Base-by-base conservation (phyloP, 2,888 invertebrate genomes). In the Gymnocheta viridis region DNA sequence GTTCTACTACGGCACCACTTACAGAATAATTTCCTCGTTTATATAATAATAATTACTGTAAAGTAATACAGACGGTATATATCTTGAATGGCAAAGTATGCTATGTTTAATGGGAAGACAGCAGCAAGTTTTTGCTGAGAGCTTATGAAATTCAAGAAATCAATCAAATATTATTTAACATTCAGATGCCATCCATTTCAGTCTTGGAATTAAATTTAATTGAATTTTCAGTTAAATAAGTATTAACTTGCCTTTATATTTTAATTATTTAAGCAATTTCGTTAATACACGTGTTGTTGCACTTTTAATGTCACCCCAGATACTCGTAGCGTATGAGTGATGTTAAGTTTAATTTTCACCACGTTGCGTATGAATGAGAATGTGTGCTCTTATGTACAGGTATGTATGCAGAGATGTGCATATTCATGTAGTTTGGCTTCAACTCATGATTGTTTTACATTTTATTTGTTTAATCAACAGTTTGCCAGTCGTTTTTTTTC, bases 261-360 rank as follows among this genome's bases (percentile, higher is more conserved):
- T 35, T 32, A 22, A 60, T 49, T 49, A 51, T 51, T 49, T 24
- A 73, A 51, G 17, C 32, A n/a, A 32, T 32, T 24, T 17, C 29
- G 17, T 32, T 38, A 69, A 54, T 29, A 19, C 54, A 6, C 12
- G 7, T 6, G 7, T 17, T 38, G 56, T 73, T 62, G 38, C 49
- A 24, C 12, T 64, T 62, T 74, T 41, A 41, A 38, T 62, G 19
- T 51, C 62, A 41, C 27, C 49, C 60, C 17, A 41, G 51, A 29
- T 54, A 22, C 44, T 22, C 41, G n/a, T 41, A 56, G 17, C 64
- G 74, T 74, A 74, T 64, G 64, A 74, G 74, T 74, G 74, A 64
- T 54, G 54, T 76, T 66, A 64, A 64, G 51, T 74, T 74, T 51
- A 62, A 51, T 38, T 44, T 14, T 44, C 4, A 9, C 24, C 3